Evolutionary conservation across 2,113 vertebrate species (phyloP).

Genomic region (Condylura cristata): DNA sequence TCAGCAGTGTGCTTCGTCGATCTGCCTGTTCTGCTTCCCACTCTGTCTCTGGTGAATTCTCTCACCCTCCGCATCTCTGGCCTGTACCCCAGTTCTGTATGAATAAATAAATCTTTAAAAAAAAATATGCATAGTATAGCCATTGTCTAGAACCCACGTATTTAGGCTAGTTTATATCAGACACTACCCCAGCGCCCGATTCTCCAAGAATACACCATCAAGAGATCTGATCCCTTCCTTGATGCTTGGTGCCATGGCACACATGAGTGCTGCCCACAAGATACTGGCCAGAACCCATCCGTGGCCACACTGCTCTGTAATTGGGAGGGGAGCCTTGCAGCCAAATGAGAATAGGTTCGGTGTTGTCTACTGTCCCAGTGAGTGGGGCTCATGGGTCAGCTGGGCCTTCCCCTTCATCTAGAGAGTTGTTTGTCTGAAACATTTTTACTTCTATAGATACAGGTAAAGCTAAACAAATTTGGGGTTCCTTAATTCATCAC

Average conservation of each 20-base stretch:
- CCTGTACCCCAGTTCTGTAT: no score
- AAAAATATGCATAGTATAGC: no score
- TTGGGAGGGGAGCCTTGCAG: background rate
- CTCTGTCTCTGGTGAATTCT: no score
- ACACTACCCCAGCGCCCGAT: accelerated
- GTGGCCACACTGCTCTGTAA: background rate
- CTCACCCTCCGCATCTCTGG: no score
- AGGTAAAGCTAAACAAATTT: background rate
- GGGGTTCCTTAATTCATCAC: background rate
- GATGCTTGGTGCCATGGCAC: background rate
- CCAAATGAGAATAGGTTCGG: accelerated
- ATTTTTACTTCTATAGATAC: background rate
- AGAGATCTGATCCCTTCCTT: accelerated
- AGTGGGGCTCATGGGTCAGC: background rate
- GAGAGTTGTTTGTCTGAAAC: background rate
- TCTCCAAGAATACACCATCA: background rate
- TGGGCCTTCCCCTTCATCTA: background rate
- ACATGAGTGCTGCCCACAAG: no score
- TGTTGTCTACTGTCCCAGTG: background rate
- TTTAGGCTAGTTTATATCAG: background rate
- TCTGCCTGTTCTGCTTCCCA: no score
- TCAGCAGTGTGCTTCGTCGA: no score
- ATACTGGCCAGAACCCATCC: background rate
- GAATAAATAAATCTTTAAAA: no score
- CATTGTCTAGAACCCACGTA: background rate